Percentiles rank a stretch among this genome's conserved stretches.
These are phyloP conservation scores for Bombus pyrosoma DNA, from an alignment of 1,140 invertebrate genomes.

Conservation along the genomic window DNA sequence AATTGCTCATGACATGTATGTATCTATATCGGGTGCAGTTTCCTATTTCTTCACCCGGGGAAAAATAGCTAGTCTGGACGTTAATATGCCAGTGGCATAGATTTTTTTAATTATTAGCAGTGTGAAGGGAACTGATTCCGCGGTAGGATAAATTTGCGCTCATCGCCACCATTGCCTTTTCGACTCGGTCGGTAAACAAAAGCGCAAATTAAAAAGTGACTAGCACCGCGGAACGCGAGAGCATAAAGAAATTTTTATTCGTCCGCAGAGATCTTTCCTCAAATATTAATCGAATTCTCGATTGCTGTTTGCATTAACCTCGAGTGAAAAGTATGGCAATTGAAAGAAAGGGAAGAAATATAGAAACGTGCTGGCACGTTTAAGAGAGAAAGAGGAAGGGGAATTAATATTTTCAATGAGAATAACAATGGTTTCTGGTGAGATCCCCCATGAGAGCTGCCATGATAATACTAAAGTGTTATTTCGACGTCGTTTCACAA, in stretches of 20 bases:
- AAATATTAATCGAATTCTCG: conserved; percentile 15
- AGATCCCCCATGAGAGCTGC: background rate
- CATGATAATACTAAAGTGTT: background rate
- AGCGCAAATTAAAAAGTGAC: conserved; percentile 13
- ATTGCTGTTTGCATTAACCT: background rate
- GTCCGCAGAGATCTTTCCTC: background rate
- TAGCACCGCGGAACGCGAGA: background rate
- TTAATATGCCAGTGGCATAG: background rate
- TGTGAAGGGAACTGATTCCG: background rate
- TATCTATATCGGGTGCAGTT: background rate
- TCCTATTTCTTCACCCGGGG: background rate
- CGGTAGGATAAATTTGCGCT: conserved; percentile 11
- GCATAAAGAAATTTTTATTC: conserved; percentile 20
- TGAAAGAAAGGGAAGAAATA: too few species aligned
- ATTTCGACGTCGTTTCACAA: background rate
- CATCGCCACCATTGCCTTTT: background rate
- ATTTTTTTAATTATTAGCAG: background rate
- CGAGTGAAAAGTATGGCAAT: background rate
- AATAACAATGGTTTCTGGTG: background rate
- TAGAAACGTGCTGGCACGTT: background rate
- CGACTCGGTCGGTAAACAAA: conserved; percentile 11
- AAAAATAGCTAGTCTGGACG: background rate
- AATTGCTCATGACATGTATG: background rate
- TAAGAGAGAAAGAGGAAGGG: too few species aligned
- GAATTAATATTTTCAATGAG: background rate